Evolutionary conservation across 2,888 invertebrate genomes (phyloP).

Genomic region (Caenorhabditis sulstoni): DNA sequence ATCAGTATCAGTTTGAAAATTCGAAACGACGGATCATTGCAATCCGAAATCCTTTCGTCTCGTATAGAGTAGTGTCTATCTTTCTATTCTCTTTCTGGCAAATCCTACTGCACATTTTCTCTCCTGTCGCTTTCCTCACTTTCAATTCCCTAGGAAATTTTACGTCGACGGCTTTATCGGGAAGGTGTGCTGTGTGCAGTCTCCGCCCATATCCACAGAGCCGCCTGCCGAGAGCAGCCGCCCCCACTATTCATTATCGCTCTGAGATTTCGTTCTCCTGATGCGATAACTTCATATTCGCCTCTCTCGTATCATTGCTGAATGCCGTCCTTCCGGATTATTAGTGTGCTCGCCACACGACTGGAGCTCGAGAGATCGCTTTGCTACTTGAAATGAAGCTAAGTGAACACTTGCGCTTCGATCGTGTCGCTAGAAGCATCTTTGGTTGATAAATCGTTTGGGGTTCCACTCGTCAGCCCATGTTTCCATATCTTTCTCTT

Average conservation of each 20-base stretch:
- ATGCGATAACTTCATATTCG: slow-evolving; percentile 7
- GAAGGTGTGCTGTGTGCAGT: slow-evolving; percentile 11
- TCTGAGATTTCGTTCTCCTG: neutral
- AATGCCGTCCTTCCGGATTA: neutral
- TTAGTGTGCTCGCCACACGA: slow-evolving; percentile 15
- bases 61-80: slow-evolving; percentile 3
- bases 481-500: too few species aligned
- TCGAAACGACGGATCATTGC: neutral
- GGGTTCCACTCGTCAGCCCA: too few species aligned
- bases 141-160: slow-evolving; percentile 10
- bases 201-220: slow-evolving; percentile 29
- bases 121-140: slow-evolving; percentile 10
- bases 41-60: neutral
- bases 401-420: slow-evolving; percentile 46
- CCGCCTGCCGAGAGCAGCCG: neutral
- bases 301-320: neutral
- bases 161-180: neutral
- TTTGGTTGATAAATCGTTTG: neutral
- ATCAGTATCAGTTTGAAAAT: neutral
- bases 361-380: slow-evolving; percentile 16
- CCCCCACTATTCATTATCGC: slow-evolving; percentile 19
- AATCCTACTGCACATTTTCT: slow-evolving; percentile 7
- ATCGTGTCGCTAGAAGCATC: slow-evolving; percentile 19
- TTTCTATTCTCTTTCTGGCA: neutral
- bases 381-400: slow-evolving; percentile 18